A percentile compares a stretch with the other conserved stretches of the same genome.
Evolutionary conservation across 2,888 invertebrate genomes (phyloP).

Genomic region (Scaptodrosophila latifasciaeformis): DNA sequence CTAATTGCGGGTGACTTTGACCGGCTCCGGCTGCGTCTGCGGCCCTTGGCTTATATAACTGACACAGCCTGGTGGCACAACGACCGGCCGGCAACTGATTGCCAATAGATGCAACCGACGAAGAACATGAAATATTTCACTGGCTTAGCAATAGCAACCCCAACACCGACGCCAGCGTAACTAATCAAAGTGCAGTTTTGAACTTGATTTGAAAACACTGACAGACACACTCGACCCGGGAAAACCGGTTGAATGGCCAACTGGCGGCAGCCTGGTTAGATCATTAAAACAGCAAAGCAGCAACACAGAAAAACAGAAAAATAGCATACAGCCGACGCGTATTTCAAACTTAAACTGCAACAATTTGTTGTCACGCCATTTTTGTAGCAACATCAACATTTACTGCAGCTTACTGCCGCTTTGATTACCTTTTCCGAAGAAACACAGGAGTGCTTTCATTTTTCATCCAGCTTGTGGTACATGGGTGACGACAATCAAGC

Average conservation of each 20-base stretch:
- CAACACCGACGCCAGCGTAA: conserved; percentile 5
- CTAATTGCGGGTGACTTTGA: conserved; percentile 29
- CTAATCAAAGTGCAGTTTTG: conserved; percentile 52
- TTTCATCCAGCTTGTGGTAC: too few species aligned
- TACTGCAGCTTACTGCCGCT: conserved; percentile 1
- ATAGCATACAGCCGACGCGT: conserved; percentile 5
- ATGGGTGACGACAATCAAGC: too few species aligned
- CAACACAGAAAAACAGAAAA: too few species aligned
- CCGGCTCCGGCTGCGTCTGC: conserved; percentile 7
- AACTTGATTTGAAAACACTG: conserved; percentile 39
- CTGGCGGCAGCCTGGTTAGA: not conserved
- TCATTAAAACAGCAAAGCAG: too few species aligned
- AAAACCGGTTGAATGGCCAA: conserved; percentile 32
- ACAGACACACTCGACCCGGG: conserved; percentile 2
- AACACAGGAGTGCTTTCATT: too few species aligned
- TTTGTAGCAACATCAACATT: conserved; percentile 7
- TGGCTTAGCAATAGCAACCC: conserved; percentile 3
- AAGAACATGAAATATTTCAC: too few species aligned
- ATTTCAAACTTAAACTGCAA: conserved; percentile 15
- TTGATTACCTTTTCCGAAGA: too few species aligned
- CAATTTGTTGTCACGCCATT: conserved; percentile 26
- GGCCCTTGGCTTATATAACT: conserved; percentile 32
- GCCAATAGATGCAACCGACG: too few species aligned
- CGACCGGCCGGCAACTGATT: conserved; percentile 27
- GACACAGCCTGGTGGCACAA: too few species aligned